Conservation (phyloP, 2,888 invertebrate species). For the Monoplex corrugatus region DNA sequence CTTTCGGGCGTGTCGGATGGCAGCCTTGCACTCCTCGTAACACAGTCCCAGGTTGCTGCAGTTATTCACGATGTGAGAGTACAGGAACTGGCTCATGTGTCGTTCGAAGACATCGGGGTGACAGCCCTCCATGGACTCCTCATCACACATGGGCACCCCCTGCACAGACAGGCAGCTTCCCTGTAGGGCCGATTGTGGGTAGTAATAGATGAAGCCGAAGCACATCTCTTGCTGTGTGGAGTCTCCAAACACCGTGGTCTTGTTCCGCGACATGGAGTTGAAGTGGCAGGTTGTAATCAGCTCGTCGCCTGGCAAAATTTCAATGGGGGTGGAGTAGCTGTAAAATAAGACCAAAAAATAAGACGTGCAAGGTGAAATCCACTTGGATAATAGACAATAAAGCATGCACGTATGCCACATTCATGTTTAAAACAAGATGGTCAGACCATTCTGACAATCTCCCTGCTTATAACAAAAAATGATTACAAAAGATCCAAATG, state of each 20-base stretch:
- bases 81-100: not conserved
- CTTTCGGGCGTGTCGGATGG: conserved; percentile 19
- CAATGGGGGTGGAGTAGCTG: conserved; percentile 57
- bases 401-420: too few species aligned
- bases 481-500: too few species aligned
- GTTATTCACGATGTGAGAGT: conserved; percentile 2
- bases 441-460: too few species aligned
- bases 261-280: not conserved
- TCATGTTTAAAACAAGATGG: too few species aligned
- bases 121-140: not conserved
- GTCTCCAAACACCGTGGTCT: conserved; percentile 41
- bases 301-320: conserved; percentile 45
- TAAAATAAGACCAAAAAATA: too few species aligned
- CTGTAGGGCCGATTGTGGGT: conserved; percentile 39
- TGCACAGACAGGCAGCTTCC: not conserved
- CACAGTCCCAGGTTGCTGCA: conserved; percentile 32
- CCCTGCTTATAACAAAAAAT: too few species aligned
- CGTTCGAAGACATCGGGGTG: not conserved
- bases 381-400: too few species aligned
- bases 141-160: not conserved
- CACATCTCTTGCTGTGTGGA: conserved; percentile 53
- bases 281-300: conserved; percentile 43
- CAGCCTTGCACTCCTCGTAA: conserved; percentile 18
- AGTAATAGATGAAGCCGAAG: conserved; percentile 49
- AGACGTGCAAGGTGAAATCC: too few species aligned